Evolutionary conservation across 2,113 vertebrate genomes (phyloP), one percentile per base, ranked within the genome.

Genomic region (Helogale parvula): DNA sequence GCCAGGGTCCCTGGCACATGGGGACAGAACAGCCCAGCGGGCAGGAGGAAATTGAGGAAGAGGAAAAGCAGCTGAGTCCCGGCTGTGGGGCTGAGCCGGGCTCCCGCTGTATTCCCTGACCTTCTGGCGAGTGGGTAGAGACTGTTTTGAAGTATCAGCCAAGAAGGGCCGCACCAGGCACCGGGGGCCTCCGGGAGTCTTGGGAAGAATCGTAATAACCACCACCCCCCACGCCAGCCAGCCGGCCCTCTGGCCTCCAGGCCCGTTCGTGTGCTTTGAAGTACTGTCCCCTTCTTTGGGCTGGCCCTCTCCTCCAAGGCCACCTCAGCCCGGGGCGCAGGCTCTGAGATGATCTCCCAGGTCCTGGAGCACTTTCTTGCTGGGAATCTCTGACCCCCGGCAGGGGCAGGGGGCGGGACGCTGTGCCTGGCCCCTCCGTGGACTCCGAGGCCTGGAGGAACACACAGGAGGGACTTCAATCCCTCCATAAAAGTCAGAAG

Each of bases 331-430:
- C 3, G 0, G 54, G 54, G 38, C 38, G 1, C 68, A 1, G 66
- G 35, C 35, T 35, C 45, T 31, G 35, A 88, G 52, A 47, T 4
- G 12, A 41, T 25, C 31, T 21, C 33, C 25, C 3, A 4, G 54
- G 47, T 50, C 23, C 0, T 0, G 7, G 74, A 41, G 35, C 29
- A 35, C 12, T 27, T 2, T 0, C 1, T 1, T 0, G 8, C 17
- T 2, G 1, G 12, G 31, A 41, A 31, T 35, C 15, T 1, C 54
- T 1, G 17, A 50, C 27, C 38, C 17, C 15, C 0, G 0, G 19
- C 1, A 8, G 12, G 12, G 41, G 9, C 31, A 12, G 7, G 0
- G 12, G 2, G 5, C 12, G 35, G 15, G 1, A 0, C 0, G 0
- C 14, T 0, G 0, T 12, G 84, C 74, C 63, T 12, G n/a, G 16